phyloP scores from a whole-genome alignment of 2,888 invertebrate species.

The Dicyrtomina minuta region DNA sequence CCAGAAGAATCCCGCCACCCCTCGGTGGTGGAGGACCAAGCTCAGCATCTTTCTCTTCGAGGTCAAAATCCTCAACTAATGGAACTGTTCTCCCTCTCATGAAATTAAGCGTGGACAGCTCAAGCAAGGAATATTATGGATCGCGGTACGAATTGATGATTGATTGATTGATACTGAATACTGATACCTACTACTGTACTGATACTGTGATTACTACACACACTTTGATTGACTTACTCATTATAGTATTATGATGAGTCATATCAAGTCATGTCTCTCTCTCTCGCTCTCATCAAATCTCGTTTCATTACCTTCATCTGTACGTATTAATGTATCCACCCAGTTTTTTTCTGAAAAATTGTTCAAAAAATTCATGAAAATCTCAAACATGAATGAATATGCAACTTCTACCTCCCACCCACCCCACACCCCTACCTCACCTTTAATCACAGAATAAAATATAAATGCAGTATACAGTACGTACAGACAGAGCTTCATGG shows the following conservation, averaged over 20 bases:
- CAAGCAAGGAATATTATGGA: constrained; percentile 50
- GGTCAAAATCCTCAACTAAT: constrained; percentile 23
- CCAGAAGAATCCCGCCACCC: constrained; percentile 51
- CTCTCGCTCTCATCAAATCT: no score
- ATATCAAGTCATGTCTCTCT: no score
- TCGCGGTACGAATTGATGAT: constrained; percentile 49
- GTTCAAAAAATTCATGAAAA: constrained; percentile 13
- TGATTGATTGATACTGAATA: constrained; percentile 14
- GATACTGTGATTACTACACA: no score
- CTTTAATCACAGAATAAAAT: neutral
- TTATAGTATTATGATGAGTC: constrained; percentile 1
- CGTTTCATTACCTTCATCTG: constrained; percentile 6
- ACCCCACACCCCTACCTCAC: no score
- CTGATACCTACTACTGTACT: no score
- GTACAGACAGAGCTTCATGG: neutral
- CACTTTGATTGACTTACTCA: no score
- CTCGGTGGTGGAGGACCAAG: constrained; percentile 27
- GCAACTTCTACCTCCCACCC: no score
- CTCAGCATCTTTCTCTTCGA: constrained; percentile 9
- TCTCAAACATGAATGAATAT: neutral
- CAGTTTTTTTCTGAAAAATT: neutral
- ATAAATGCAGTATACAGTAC: neutral
- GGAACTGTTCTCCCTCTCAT: constrained; percentile 26
- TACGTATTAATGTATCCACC: no score
- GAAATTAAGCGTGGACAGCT: constrained; percentile 41